Evolutionary conservation across 1,140 invertebrate genomes (phyloP).

Genomic region (Drosophila takahashii): DNA sequence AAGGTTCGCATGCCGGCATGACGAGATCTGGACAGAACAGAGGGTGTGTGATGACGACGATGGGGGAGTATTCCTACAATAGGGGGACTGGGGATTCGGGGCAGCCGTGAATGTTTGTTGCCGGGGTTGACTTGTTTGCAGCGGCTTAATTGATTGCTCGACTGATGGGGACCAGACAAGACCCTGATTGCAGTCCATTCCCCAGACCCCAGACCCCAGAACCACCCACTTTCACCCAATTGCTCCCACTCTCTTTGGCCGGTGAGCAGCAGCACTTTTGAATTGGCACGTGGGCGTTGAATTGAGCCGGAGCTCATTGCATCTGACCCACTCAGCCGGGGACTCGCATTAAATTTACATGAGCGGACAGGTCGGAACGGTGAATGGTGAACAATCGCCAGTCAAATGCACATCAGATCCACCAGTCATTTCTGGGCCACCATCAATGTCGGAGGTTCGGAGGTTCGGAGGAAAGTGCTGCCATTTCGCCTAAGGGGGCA

Average conservation of each 20-base stretch:
- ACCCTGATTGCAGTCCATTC: constrained; percentile 56
- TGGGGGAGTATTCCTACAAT: too few species aligned
- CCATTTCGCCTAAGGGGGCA: too few species aligned
- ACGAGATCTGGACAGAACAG: constrained; percentile 1
- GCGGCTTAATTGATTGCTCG: constrained; percentile 74
- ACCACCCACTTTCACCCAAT: constrained; percentile 41
- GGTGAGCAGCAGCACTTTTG: constrained; percentile 17
- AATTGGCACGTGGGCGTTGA: constrained; percentile 72
- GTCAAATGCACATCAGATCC: constrained; percentile 53
- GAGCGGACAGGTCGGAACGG: constrained; percentile 9
- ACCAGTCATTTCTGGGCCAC: constrained; percentile 25
- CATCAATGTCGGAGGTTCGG: constrained; percentile 41
- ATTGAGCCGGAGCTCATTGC: constrained; percentile 40
- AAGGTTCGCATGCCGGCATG: constrained; percentile 24
- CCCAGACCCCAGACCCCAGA: constrained; percentile 16
- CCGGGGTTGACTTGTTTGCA: constrained; percentile 57
- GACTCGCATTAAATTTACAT: constrained; percentile 62
- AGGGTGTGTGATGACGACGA: background rate
- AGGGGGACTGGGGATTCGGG: background rate
- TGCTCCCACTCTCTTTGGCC: constrained; percentile 5
- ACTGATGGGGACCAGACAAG: constrained; percentile 67
- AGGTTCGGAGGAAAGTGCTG: background rate
- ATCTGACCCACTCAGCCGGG: constrained; percentile 18
- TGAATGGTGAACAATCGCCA: constrained; percentile 53
- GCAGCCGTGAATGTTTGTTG: constrained; percentile 55